Base-by-base conservation (phyloP, 2,113 vertebrate genomes). In the Oenanthe oenanthe region DNA sequence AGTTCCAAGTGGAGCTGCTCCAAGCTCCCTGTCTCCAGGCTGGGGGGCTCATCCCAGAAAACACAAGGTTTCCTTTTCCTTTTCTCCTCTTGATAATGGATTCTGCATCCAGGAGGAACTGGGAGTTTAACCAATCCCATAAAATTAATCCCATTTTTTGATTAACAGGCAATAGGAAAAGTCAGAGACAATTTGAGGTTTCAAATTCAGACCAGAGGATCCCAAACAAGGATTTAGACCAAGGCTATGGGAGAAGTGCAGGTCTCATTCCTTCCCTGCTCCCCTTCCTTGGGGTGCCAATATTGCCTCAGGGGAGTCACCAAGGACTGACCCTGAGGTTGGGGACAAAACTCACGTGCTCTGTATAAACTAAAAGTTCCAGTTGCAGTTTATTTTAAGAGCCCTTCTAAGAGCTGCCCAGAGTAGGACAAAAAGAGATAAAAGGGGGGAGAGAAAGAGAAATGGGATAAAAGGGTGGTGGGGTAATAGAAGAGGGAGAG, bases 241-340 rank as follows among this genome's bases (percentile, higher is more conserved):
- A 72, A 71, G 53, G 17, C 22, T 26, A 19, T 15, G 65, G 77
- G 29, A 32, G 66, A 2, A 29, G 28, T 25, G 28, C 72, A 74
- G 66, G 36, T 21, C 25, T 68, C 63, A 3, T 50, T 38, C 72
- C 45, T 48, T 58, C 74, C 70, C 45, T 19, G 40, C 45, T 43
- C 15, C 17, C 29, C 10, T 6, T 53, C 57, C 57, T 40, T 62
- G 47, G 7, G 28, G n/a, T n/a, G 28, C 54, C 66, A 68, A 17
- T 10, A 29, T 10, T 16, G 66, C 0, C 32, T 8, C 24, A 0
- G 60, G 54, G 51, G 38, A 31, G n/a, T 11, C 28, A 5, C 32
- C 4, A 48, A 54, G 0, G 4, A 21, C 0, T 42, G 24, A 38
- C 48, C 26, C 45, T 36, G 34, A 36, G 34, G 34, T 36, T 36